Evolutionary conservation across 2,797 vertebrate genomes (phyloP).

Genomic region (Fundulus diaphanus): DNA sequence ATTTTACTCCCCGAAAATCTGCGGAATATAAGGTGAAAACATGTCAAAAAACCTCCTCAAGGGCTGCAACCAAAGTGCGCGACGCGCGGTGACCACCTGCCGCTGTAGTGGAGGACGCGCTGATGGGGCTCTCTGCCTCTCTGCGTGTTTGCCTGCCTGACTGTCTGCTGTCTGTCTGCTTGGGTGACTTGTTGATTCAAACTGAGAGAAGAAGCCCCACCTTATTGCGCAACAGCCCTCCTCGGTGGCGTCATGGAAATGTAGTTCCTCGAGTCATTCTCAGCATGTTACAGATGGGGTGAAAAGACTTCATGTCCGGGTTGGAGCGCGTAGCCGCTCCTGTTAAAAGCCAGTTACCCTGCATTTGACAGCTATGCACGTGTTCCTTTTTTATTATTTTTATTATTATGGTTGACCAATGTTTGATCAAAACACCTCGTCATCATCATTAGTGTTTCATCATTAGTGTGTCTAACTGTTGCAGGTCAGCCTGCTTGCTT

Average conservation of each 20-base stretch:
- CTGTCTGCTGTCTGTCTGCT: constrained; percentile 40
- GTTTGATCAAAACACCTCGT: not conserved
- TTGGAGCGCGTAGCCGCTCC: constrained; percentile 10
- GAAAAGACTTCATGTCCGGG: constrained; percentile 66
- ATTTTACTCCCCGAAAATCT: constrained; percentile 19
- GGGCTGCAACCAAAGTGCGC: not conserved
- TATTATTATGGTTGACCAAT: too few relatives aligned
- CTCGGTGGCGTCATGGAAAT: constrained; percentile 68
- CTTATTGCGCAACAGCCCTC: constrained; percentile 38
- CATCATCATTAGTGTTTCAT: not conserved
- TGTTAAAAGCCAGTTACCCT: not conserved
- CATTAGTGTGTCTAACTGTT: not conserved
- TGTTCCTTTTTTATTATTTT: not conserved
- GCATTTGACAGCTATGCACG: not conserved
- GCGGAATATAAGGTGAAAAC: constrained; percentile 1
- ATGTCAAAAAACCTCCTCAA: constrained; percentile 34
- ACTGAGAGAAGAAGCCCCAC: constrained; percentile 63
- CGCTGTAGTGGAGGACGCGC: constrained; percentile 16
- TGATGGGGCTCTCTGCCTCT: constrained; percentile 1
- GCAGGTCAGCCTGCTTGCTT: not conserved
- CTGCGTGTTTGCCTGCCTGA: not conserved
- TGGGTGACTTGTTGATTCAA: constrained; percentile 66
- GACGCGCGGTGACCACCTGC: constrained; percentile 73
- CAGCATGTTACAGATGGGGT: not conserved
- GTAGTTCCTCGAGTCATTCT: constrained; percentile 63